These are phyloP conservation scores for Panzeria rudis DNA, from an alignment of 2,888 invertebrate genomes.

Conservation along the genomic window DNA sequence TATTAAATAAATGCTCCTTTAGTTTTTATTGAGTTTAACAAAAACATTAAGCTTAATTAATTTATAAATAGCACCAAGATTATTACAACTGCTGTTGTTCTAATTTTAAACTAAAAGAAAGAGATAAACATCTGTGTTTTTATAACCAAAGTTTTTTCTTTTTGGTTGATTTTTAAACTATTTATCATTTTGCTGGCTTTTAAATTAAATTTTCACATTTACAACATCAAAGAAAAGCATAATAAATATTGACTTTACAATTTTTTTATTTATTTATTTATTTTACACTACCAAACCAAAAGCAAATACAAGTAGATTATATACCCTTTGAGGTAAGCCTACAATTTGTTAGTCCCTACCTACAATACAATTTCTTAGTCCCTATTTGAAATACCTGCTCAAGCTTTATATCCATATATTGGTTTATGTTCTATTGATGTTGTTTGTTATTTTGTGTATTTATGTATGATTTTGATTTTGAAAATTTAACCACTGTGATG, in stretches of 20 bases:
- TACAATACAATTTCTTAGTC: constrained; percentile 47
- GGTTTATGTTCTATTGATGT: constrained; percentile 30
- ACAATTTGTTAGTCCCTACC: constrained; percentile 56
- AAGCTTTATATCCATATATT: not conserved
- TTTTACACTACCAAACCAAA: constrained; percentile 75
- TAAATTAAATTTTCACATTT: not conserved
- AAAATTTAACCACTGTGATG: not conserved
- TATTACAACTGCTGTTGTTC: not conserved
- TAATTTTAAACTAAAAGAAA: not conserved
- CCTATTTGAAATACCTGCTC: not conserved
- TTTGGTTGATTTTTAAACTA: constrained; percentile 1
- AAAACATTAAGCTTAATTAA: constrained; percentile 6
- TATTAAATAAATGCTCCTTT: constrained; percentile 4
- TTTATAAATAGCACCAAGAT: constrained; percentile 1
- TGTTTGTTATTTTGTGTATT: constrained; percentile 30
- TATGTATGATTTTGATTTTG: not conserved
- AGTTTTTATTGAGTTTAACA: not conserved
- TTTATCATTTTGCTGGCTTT: not conserved
- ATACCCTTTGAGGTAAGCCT: constrained; percentile 83
- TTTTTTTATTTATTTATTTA: constrained; percentile 41
- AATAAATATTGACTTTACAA: constrained; percentile 36
- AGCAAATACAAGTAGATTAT: constrained; percentile 89
- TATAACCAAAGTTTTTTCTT: not conserved
- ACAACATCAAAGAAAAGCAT: not conserved
- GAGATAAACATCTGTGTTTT: not conserved